Evolutionary conservation across 2,113 vertebrate genomes (phyloP).

Genomic region (Daphoenositta chrysoptera): DNA sequence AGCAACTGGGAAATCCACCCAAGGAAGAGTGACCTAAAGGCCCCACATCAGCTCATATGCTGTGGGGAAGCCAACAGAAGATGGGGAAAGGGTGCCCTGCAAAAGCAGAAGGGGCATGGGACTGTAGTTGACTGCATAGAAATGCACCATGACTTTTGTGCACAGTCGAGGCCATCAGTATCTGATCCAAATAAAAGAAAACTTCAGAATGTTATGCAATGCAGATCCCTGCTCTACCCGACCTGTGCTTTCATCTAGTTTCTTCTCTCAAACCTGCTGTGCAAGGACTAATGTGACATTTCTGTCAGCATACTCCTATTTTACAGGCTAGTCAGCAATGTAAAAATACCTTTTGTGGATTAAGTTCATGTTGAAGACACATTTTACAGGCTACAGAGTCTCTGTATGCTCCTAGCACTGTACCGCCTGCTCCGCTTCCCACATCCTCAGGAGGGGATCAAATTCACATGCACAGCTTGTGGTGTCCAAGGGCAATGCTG

Average conservation of each 20-base stretch:
- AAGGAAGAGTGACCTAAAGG: neutral
- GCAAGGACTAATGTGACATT: neutral
- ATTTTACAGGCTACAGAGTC: neutral
- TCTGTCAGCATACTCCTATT: neutral
- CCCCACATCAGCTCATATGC: neutral
- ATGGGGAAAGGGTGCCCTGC: neutral
- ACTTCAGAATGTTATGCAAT: neutral
- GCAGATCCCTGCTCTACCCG: neutral
- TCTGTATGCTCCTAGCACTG: neutral
- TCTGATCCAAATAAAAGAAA: neutral
- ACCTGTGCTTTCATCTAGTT: neutral
- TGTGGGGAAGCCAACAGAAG: neutral
- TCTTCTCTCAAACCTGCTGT: neutral
- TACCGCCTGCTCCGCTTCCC: neutral
- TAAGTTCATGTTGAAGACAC: neutral
- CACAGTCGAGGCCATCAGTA: neutral
- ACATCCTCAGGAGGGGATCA: neutral
- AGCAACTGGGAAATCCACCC: neutral
- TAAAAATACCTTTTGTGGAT: neutral
- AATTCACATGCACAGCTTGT: neutral
- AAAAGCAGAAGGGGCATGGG: neutral
- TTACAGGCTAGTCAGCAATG: neutral
- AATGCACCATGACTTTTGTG: neutral
- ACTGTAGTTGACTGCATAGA: neutral
- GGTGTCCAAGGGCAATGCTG: neutral